phyloP scores from a whole-genome alignment of 1,140 invertebrate genomes.

The Heliconius hewitsoni region DNA sequence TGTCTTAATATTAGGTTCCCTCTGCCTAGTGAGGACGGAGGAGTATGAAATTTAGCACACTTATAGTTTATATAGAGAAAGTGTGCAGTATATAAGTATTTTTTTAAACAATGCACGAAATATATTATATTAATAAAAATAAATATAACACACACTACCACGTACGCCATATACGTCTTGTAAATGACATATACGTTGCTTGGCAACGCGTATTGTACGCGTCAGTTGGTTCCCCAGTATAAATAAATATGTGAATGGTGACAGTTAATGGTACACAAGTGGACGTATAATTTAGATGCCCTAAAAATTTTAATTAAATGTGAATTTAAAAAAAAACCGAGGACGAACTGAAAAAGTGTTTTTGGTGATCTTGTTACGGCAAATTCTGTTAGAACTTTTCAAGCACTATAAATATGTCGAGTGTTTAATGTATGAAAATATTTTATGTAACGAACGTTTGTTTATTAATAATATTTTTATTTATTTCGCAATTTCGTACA shows the following conservation, averaged over 20 bases:
- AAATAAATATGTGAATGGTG: neutral
- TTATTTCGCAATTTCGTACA: no score
- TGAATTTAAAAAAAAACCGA: neutral
- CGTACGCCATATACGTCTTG: no score
- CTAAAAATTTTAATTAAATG: slow-evolving; percentile 2
- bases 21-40: no score
- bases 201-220: no score
- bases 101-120: no score
- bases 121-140: no score
- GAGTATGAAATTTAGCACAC: no score
- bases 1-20: no score
- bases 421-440: neutral
- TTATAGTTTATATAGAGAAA: no score
- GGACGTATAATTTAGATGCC: neutral
- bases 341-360: neutral
- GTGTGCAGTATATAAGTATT: no score
- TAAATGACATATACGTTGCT: no score
- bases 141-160: no score
- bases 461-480: neutral
- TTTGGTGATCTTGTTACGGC: slow-evolving; percentile 6
- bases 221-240: neutral
- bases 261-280: neutral
- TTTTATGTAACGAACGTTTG: neutral
- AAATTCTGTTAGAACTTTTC: slow-evolving; percentile 1
- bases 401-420: neutral